A percentile compares a stretch with the other conserved stretches of the same genome.
Conservation (phyloP, 2,888 invertebrate genomes). For the Pristionchus entomophagus region DNA sequence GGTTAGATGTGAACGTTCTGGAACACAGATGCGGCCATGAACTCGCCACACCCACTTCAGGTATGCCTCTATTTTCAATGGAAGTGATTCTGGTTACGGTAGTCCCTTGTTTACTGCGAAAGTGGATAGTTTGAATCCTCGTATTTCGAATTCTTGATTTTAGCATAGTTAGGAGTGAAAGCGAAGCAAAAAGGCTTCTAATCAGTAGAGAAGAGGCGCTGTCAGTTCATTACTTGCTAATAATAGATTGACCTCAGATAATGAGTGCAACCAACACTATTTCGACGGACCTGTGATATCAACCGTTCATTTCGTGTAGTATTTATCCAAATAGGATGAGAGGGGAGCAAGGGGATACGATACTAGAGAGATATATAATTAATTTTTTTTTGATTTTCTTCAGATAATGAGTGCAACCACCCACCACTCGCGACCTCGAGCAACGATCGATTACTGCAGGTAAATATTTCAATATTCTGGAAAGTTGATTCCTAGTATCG, state of each 20-base stretch:
- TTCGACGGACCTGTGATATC: neutral
- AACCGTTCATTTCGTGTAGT: neutral
- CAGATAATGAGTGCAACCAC: slow-evolving; percentile 54
- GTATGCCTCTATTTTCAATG: neutral
- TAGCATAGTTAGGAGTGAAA: too few species aligned
- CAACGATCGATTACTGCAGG: slow-evolving; percentile 64
- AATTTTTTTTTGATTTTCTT: too few species aligned
- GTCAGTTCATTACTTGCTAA: too few species aligned
- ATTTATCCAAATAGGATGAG: too few species aligned
- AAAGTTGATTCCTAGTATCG: neutral
- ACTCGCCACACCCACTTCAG: slow-evolving; percentile 10
- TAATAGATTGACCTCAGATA: neutral
- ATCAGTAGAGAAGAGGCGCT: too few species aligned
- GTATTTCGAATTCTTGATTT: too few species aligned
- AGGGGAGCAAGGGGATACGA: too few species aligned
- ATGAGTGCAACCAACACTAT: slow-evolving; percentile 51
- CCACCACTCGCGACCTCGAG: slow-evolving; percentile 55
- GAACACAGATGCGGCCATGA: slow-evolving; percentile 15
- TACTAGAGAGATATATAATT: too few species aligned
- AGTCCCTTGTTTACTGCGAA: too few species aligned
- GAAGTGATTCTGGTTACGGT: too few species aligned
- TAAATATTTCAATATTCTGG: neutral
- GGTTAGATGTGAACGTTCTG: neutral
- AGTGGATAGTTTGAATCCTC: too few species aligned
- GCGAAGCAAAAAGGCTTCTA: too few species aligned